Percentiles rank a stretch among this genome's conserved stretches.
Evolutionary conservation across 1,140 invertebrate species (phyloP).

Genomic region (Zeugodacus cucurbitae): DNA sequence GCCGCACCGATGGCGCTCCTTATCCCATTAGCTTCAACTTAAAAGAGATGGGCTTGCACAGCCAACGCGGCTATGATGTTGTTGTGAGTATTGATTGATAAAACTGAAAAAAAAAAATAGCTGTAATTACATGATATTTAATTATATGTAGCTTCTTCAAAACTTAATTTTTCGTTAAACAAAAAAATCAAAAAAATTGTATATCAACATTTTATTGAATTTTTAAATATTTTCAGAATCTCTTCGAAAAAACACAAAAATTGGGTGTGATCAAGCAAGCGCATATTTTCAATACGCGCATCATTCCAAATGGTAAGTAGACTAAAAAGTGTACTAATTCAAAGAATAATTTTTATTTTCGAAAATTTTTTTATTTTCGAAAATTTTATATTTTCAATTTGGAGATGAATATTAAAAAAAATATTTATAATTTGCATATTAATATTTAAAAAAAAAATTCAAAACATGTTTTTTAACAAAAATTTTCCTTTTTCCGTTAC

Average conservation of each 20-base stretch:
- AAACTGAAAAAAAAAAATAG: too few species aligned
- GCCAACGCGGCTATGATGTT: constrained; percentile 66
- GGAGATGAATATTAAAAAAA: too few species aligned
- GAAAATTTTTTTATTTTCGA: too few species aligned
- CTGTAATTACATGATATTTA: too few species aligned
- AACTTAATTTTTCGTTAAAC: too few species aligned
- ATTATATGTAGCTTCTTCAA: too few species aligned
- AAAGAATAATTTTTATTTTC: neutral
- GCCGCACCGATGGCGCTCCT: constrained; percentile 76
- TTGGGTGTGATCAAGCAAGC: constrained; percentile 45
- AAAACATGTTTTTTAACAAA: too few species aligned
- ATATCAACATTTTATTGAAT: neutral
- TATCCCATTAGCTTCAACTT: constrained; percentile 69
- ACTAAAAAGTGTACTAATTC: too few species aligned
- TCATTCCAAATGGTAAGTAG: constrained; percentile 59
- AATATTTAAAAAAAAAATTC: neutral
- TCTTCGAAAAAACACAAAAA: constrained; percentile 47
- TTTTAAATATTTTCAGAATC: constrained; percentile 48
- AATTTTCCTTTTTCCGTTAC: constrained; percentile 25
- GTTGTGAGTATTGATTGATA: constrained; percentile 58
- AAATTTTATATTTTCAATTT: neutral
- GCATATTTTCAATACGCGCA: constrained; percentile 52
- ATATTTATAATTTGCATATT: too few species aligned
- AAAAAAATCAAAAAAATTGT: too few species aligned
- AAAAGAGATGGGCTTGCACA: constrained; percentile 67